phyloP scores from a whole-genome alignment of 2,888 invertebrate genomes.

The Cephus nigrinus region DNA sequence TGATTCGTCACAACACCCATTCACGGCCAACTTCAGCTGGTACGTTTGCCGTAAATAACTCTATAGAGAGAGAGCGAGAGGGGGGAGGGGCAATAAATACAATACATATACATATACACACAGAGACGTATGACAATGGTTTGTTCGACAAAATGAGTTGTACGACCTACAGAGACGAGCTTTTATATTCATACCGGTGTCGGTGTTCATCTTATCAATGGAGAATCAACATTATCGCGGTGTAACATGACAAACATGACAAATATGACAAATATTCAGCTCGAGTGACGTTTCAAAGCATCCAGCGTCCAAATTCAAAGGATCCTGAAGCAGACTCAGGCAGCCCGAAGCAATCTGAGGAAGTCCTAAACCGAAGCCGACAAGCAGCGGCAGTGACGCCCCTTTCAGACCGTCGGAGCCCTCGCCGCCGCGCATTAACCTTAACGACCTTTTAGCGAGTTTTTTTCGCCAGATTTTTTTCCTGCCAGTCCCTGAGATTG shows the following conservation, averaged over 20 bases:
- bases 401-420: constrained; percentile 14
- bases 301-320: too few relatives aligned
- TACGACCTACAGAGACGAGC: too few relatives aligned
- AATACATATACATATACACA: neutral
- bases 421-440: constrained; percentile 52
- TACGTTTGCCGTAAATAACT: too few relatives aligned
- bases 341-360: neutral
- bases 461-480: constrained; percentile 33
- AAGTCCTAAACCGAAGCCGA: constrained; percentile 6
- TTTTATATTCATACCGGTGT: neutral
- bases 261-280: neutral
- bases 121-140: constrained; percentile 2
- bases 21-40: too few relatives aligned
- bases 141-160: constrained; percentile 11
- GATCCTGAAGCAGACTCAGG: neutral
- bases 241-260: constrained; percentile 6
- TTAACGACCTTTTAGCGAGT: constrained; percentile 59
- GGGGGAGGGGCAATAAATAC: constrained; percentile 6
- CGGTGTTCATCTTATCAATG: too few relatives aligned
- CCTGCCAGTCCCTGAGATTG: constrained; percentile 53
- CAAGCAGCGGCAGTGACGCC: constrained; percentile 6
- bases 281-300: too few relatives aligned
- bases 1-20: too few relatives aligned
- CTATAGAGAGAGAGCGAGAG: neutral
- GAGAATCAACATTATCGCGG: too few relatives aligned